Evolutionary conservation across 2,113 vertebrate species (phyloP), one percentile per base, ranked within the genome.

Genomic region (Phalacrocorax aristotelis): DNA sequence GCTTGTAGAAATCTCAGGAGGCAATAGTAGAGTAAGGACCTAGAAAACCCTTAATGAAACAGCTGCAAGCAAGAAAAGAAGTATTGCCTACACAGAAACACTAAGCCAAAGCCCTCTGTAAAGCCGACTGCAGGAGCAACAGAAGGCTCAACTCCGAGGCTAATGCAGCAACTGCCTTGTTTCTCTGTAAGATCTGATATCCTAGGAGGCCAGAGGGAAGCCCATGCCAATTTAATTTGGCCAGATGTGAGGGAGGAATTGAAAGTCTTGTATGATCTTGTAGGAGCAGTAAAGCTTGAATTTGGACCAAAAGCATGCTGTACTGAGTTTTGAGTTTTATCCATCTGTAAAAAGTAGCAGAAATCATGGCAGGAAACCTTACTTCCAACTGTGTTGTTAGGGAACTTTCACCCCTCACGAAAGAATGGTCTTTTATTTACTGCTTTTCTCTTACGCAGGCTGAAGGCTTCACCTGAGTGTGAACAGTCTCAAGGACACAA

Each of bases 271-370:
- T 16, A 76, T 46, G 54, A 77, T 87, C 66, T 84, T 58, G 25
- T 30, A 94, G 89, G 87, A 96, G 78, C 75, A 65, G 84, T 92
- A 87, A 69, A 49, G 77, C 89, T 93, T 92, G 83, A 94, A 82
- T 93, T 40, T 82, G 89, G 74, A 91, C 77, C 77, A 87, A 72
- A 89, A 95, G n/a, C 69, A 44, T 10, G 20, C 82, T 96, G 44
- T 70, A 87, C 36, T 46, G 93, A 83, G 70, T 75, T 91, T 46
- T 76, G 61, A 94, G 84, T 58, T 95, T 83, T 91, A 89, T 92
- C 62, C 83, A 38, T 92, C 91, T 94, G 87, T 83, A 95, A 91
- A 89, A 89, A 91, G 91, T 79, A 95, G 89, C 91, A 96, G 89
- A 89, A 92, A 72, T 58, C 62, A 84, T 2, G 0, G 83, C 89